phyloP scores from a whole-genome alignment of 2,797 vertebrate genomes.

The Brachymystax lenok region DNA sequence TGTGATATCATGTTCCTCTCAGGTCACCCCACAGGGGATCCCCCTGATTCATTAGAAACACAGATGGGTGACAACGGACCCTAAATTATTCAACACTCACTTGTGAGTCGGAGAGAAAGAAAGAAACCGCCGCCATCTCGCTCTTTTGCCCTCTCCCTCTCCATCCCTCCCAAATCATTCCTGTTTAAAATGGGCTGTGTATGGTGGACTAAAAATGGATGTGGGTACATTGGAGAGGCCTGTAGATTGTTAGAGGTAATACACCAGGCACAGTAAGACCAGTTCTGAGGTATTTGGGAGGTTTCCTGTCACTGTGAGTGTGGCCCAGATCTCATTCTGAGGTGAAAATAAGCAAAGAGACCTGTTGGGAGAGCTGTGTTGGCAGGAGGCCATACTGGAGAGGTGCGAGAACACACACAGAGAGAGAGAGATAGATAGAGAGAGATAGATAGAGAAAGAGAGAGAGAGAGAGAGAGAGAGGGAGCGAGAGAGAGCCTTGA shows the following conservation, averaged over 20 bases:
- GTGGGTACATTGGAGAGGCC: constrained; percentile 5
- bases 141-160: constrained; percentile 36
- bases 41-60: constrained; percentile 73
- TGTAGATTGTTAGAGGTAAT: not conserved
- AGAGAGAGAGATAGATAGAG: not conserved
- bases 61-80: constrained; percentile 57
- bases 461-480: not conserved
- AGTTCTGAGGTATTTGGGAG: not conserved
- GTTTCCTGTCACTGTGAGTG: not conserved
- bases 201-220: constrained; percentile 35
- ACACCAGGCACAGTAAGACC: not conserved
- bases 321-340: constrained; percentile 46
- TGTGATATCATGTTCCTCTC: constrained; percentile 38
- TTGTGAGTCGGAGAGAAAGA: constrained; percentile 50
- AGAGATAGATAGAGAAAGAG: not conserved
- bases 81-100: constrained; percentile 75
- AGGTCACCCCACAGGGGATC: constrained; percentile 57
- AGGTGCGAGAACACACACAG: not conserved
- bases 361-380: constrained; percentile 14
- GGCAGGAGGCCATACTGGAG: not conserved
- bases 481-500: not conserved
- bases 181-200: constrained; percentile 24
- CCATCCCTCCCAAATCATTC: constrained; percentile 22
- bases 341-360: constrained; percentile 58
- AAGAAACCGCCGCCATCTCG: constrained; percentile 27